Evolutionary conservation across 2,113 vertebrate genomes (phyloP).

Genomic region (Sialia sialis): DNA sequence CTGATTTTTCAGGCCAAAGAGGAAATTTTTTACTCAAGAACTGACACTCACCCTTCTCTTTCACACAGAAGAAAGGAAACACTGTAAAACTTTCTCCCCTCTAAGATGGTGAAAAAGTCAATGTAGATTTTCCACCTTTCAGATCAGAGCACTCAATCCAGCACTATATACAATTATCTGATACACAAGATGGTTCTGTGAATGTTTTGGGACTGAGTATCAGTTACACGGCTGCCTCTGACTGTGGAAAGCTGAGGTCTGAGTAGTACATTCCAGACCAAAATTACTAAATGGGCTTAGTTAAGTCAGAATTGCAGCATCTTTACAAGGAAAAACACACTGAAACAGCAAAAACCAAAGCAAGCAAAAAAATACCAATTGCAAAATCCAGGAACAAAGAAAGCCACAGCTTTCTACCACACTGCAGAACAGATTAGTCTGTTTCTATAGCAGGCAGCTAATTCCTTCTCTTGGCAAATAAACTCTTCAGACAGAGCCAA

Average conservation of each 20-base stretch:
- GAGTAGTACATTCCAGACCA: not conserved
- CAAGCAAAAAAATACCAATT: not conserved
- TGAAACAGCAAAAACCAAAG: not conserved
- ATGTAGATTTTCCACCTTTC: not conserved
- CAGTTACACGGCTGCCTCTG: not conserved
- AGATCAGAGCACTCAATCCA: not conserved
- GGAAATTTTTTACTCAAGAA: not conserved
- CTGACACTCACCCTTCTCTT: not conserved
- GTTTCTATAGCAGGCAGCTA: slow-evolving; percentile 29
- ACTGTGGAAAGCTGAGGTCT: not conserved
- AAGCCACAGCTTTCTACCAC: not conserved
- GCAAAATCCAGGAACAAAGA: slow-evolving; percentile 15
- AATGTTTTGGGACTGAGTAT: not conserved
- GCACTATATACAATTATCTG: not conserved
- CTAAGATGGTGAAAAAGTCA: not conserved
- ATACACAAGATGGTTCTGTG: not conserved
- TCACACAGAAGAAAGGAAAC: not conserved
- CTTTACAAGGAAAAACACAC: not conserved
- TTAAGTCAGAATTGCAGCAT: not conserved
- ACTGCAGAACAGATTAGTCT: slow-evolving; percentile 1
- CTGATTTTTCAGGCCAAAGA: not conserved
- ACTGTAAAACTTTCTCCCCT: not conserved
- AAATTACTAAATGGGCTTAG: not conserved
- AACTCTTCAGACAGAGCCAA: slow-evolving; percentile 31
- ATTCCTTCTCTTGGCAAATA: slow-evolving; percentile 46